Conservation (phyloP, 2,888 invertebrate species). For the Melangyna quadrimaculata region DNA sequence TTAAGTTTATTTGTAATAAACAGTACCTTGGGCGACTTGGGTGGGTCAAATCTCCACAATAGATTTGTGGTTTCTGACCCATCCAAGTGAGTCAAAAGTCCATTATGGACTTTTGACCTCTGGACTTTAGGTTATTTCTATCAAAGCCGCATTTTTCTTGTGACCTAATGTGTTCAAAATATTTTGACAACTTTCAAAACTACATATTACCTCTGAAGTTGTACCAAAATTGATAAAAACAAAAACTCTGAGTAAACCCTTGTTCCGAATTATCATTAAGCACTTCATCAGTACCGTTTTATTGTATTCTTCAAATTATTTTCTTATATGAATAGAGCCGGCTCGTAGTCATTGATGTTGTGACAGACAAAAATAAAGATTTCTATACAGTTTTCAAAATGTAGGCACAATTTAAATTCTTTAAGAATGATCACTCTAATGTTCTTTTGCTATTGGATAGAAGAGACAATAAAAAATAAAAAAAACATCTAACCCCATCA, state of each 20-base stretch:
- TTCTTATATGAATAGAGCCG: constrained; percentile 24
- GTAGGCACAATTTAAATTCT: constrained; percentile 39
- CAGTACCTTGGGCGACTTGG: too few relatives aligned
- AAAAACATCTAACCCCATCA: background rate
- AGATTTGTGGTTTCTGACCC: too few relatives aligned
- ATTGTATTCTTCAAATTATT: background rate
- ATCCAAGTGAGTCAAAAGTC: too few relatives aligned
- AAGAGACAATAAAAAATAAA: too few relatives aligned
- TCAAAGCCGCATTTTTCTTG: background rate
- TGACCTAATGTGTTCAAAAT: background rate
- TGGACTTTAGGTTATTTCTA: background rate
- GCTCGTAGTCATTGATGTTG: too few relatives aligned
- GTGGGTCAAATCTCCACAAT: too few relatives aligned
- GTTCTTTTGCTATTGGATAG: constrained; percentile 57
- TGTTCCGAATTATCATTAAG: constrained; percentile 38
- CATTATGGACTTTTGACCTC: too few relatives aligned
- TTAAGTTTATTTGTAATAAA: too few relatives aligned
- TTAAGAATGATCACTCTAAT: constrained; percentile 41
- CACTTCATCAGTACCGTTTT: constrained; percentile 23
- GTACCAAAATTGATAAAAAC: background rate
- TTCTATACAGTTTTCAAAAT: background rate
- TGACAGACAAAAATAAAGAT: constrained; percentile 9
- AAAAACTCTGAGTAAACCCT: background rate
- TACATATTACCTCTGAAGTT: background rate
- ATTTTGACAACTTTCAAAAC: background rate